Evolutionary conservation across 1,140 invertebrate genomes (phyloP).

Genomic region (Leptoteleia sp.): DNA sequence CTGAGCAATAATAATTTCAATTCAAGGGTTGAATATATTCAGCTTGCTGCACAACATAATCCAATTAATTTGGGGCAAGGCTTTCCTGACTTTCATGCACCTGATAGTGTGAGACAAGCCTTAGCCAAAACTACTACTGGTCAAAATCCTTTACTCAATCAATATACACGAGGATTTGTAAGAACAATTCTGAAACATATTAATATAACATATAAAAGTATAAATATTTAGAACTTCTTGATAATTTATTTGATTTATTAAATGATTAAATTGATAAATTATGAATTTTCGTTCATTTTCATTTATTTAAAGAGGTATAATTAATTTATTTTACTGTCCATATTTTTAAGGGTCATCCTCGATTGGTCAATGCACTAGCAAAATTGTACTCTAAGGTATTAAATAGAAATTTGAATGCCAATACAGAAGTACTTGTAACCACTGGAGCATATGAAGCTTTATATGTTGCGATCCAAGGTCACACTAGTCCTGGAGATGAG

Average conservation of each 20-base stretch:
- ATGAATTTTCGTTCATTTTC: no score
- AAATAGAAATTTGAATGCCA: conserved; percentile 87
- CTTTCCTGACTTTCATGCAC: conserved; percentile 96
- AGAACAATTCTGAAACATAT: conserved; percentile 58
- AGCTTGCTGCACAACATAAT: conserved; percentile 92
- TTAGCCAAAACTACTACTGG: conserved; percentile 86
- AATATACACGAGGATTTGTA: conserved; percentile 95
- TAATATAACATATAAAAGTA: neutral
- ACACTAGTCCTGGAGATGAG: conserved; percentile 92
- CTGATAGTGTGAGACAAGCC: conserved; percentile 90
- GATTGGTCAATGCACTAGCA: conserved; percentile 91
- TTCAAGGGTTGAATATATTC: conserved; percentile 96
- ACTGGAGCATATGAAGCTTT: conserved; percentile 96
- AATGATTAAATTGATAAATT: no score
- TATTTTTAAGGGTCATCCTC: conserved; percentile 91
- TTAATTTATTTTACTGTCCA: no score
- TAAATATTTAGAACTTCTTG: conserved; percentile 12
- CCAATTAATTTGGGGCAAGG: conserved; percentile 98
- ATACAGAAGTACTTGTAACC: conserved; percentile 93
- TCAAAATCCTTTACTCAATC: conserved; percentile 90
- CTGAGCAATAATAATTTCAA: conserved; percentile 59
- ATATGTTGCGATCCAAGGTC: conserved; percentile 91
- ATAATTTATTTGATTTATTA: neutral
- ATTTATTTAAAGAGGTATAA: no score
- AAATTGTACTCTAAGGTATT: conserved; percentile 93